Evolutionary conservation across 2,797 vertebrate genomes (phyloP).

Genomic region (Ibycter americanus): DNA sequence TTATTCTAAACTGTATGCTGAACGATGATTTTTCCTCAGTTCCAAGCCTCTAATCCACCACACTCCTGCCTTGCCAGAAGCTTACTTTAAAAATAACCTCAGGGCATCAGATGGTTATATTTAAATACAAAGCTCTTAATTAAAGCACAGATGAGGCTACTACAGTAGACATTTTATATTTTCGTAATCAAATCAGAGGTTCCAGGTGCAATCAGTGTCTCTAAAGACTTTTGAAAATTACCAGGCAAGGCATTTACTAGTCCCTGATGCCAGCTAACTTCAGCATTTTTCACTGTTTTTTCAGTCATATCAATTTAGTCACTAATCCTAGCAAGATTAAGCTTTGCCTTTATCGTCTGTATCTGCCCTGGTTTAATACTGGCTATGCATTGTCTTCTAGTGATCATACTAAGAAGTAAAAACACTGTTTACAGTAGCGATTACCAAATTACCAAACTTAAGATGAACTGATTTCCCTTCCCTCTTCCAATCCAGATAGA

Average conservation of each 20-base stretch:
- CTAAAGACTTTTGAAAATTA: constrained; percentile 27
- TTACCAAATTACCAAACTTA: constrained; percentile 8
- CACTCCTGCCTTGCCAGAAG: constrained; percentile 44
- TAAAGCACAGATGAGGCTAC: constrained; percentile 56
- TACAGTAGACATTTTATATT: neutral
- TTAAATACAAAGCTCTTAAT: constrained; percentile 69
- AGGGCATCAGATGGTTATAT: constrained; percentile 43
- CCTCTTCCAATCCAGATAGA: neutral
- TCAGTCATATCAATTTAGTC: constrained; percentile 7
- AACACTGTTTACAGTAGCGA: neutral
- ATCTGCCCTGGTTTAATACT: constrained; percentile 29
- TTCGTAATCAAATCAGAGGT: constrained; percentile 30
- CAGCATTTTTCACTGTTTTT: constrained; percentile 5
- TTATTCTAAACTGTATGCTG: constrained; percentile 22
- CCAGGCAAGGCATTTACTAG: neutral
- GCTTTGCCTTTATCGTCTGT: constrained; percentile 25
- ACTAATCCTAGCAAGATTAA: constrained; percentile 60
- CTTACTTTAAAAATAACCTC: constrained; percentile 64
- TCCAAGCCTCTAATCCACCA: constrained; percentile 48
- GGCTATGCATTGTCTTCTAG: constrained; percentile 28
- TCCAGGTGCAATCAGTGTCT: constrained; percentile 32
- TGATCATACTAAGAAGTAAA: constrained; percentile 10
- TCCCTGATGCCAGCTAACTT: neutral
- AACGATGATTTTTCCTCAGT: constrained; percentile 16
- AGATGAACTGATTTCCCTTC: neutral